phyloP scores from a whole-genome alignment of 2,888 invertebrate species.

The Epistrophe eligans region DNA sequence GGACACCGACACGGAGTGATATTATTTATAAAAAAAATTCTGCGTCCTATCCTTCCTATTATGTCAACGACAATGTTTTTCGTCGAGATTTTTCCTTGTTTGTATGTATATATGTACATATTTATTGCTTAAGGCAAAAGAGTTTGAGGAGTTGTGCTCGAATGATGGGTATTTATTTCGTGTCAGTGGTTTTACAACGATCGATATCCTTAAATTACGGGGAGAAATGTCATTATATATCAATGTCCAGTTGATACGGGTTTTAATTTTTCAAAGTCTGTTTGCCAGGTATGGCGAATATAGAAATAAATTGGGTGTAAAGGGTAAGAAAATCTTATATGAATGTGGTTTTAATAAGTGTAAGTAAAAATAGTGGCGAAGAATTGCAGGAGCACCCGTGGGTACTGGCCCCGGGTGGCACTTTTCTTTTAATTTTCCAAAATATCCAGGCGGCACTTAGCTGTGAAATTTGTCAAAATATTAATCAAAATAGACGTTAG shows the following conservation, averaged over 20 bases:
- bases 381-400: too few species aligned
- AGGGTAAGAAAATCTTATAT: neutral
- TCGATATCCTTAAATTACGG: slow-evolving; percentile 62
- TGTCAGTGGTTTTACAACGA: slow-evolving; percentile 38
- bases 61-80: slow-evolving; percentile 12
- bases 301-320: slow-evolving; percentile 1
- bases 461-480: too few species aligned
- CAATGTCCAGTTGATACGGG: slow-evolving; percentile 63
- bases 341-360: too few species aligned
- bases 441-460: too few species aligned
- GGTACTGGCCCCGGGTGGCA: too few species aligned
- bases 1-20: neutral
- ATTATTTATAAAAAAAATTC: slow-evolving; percentile 26
- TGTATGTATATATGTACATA: neutral
- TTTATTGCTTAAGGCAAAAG: neutral
- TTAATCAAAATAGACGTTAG: too few species aligned
- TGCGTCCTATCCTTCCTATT: neutral
- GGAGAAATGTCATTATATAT: slow-evolving; percentile 49
- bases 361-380: too few species aligned
- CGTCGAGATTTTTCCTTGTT: slow-evolving; percentile 1
- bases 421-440: too few species aligned
- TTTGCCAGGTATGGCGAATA: slow-evolving; percentile 21
- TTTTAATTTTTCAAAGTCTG: slow-evolving; percentile 59
- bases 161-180: slow-evolving; percentile 54
- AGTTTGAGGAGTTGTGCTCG: slow-evolving; percentile 1